Evolutionary conservation across 2,888 invertebrate species (phyloP).

Genomic region (Aporophyla nigra): DNA sequence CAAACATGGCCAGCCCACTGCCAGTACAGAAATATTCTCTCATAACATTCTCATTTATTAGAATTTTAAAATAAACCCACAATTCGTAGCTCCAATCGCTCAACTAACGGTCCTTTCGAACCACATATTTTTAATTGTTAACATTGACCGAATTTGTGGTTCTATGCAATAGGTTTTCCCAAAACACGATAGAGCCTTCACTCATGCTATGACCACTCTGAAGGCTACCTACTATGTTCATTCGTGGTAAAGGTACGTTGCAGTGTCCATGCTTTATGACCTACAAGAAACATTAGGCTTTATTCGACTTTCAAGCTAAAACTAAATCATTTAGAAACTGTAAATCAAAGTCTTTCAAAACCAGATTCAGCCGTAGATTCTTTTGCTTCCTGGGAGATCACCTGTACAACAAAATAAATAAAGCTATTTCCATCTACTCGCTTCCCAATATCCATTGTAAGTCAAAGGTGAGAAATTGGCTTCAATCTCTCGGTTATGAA

Average conservation of each 20-base stretch:
- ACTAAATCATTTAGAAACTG: too few species aligned
- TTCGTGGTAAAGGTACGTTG: not conserved
- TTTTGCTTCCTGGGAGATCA: too few species aligned
- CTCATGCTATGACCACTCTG: conserved; percentile 2
- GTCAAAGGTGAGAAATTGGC: too few species aligned
- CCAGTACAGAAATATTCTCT: not conserved
- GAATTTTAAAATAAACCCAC: not conserved
- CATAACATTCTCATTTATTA: not conserved
- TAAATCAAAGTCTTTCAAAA: too few species aligned
- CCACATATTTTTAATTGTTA: conserved; percentile 2
- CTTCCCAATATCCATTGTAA: too few species aligned
- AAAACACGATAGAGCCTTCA: conserved; percentile 28
- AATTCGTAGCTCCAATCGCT: not conserved
- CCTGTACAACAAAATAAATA: too few species aligned
- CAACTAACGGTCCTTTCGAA: not conserved
- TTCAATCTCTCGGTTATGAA: too few species aligned
- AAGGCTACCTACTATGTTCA: conserved; percentile 25
- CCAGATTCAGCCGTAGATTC: too few species aligned
- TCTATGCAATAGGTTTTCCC: conserved; percentile 26
- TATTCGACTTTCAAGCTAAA: not conserved
- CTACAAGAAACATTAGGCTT: not conserved
- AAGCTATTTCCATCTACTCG: too few species aligned
- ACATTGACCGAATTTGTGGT: conserved; percentile 33
- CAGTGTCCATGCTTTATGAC: not conserved
- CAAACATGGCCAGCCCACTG: not conserved